Evolutionary conservation across 2,113 vertebrate species (phyloP).

Genomic region (Actinemys pallida): DNA sequence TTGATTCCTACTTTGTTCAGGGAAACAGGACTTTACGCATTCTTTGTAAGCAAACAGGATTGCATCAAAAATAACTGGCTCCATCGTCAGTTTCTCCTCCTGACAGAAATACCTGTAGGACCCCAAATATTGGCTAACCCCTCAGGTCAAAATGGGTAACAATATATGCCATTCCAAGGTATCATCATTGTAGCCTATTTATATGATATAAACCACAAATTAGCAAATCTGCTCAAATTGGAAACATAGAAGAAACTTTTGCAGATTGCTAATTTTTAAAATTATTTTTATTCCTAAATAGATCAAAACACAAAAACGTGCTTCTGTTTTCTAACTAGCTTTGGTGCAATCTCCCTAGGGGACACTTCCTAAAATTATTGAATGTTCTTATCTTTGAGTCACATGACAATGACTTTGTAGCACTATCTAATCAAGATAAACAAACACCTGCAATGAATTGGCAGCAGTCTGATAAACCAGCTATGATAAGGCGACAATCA

Average conservation of each 20-base stretch:
- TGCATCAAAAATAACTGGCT: not conserved
- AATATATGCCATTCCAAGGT: rapidly evolving
- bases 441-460: slow-evolving; percentile 52
- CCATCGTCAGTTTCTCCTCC: not conserved
- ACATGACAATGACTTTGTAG: not conserved
- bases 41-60: not conserved
- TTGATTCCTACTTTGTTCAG: not conserved
- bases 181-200: not conserved
- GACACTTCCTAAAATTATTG: not conserved
- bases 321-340: not conserved
- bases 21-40: not conserved
- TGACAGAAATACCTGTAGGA: not conserved
- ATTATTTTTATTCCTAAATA: not conserved
- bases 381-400: slow-evolving; percentile 10
- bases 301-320: not conserved
- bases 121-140: not conserved
- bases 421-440: slow-evolving; percentile 70
- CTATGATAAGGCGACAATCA: slow-evolving; percentile 60
- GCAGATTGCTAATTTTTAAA: not conserved
- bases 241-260: not conserved
- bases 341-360: not conserved
- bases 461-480: slow-evolving; percentile 48
- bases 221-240: not conserved
- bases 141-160: not conserved
- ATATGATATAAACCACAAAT: rapidly evolving